Conservation (phyloP, 2,888 invertebrate species). For the Tetragnatha montana region DNA sequence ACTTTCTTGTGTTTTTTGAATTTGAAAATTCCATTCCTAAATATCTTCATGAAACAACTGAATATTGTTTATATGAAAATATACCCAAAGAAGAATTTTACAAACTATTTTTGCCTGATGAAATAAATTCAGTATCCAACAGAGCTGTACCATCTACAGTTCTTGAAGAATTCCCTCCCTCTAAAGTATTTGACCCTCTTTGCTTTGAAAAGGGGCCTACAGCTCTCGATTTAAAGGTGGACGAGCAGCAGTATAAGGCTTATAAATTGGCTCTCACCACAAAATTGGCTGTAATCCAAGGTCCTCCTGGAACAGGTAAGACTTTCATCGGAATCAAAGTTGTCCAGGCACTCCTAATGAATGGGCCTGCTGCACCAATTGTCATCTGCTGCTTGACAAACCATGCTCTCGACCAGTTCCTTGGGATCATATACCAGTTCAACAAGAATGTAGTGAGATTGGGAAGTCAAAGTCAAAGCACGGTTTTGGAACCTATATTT, state of each 20-base stretch:
- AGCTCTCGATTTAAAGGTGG: slow-evolving; percentile 78
- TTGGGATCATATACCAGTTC: slow-evolving; percentile 82
- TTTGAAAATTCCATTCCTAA: slow-evolving; percentile 34
- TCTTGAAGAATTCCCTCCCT: neutral
- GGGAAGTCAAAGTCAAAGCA: slow-evolving; percentile 83
- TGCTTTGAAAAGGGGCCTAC: slow-evolving; percentile 78
- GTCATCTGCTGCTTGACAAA: slow-evolving; percentile 89
- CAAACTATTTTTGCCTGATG: neutral
- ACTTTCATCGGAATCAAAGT: slow-evolving; percentile 85
- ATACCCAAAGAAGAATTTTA: neutral
- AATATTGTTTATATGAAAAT: slow-evolving; percentile 58
- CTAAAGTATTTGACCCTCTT: slow-evolving; percentile 49
- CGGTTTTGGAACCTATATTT: slow-evolving; percentile 72
- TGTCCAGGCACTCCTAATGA: slow-evolving; percentile 82
- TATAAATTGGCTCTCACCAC: slow-evolving; percentile 73
- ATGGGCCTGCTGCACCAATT: slow-evolving; percentile 80
- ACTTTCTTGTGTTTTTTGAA: slow-evolving; percentile 80
- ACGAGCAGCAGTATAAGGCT: slow-evolving; percentile 78
- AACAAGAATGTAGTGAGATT: slow-evolving; percentile 82
- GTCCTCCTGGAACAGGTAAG: slow-evolving; percentile 80
- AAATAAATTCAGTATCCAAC: neutral
- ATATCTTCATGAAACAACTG: slow-evolving; percentile 17
- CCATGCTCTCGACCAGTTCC: slow-evolving; percentile 90
- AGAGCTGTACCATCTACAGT: neutral
- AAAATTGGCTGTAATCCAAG: slow-evolving; percentile 83